phyloP scores from a whole-genome alignment of 2,797 vertebrate genomes.

The Pseudopleuronectes americanus region DNA sequence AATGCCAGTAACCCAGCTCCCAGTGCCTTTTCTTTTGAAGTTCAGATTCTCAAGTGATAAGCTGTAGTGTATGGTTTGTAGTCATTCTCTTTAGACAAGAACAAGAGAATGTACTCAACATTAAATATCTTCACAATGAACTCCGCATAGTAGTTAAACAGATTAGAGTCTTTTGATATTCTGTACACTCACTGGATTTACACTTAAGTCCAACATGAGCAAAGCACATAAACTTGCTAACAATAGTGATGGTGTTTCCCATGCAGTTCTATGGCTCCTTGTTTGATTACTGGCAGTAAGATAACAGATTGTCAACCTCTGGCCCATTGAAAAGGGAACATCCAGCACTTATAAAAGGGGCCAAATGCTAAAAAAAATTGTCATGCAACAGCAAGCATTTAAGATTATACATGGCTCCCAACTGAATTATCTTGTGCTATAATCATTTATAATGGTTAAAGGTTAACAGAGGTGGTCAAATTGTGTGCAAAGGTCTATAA shows the following conservation, averaged over 20 bases:
- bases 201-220: background rate
- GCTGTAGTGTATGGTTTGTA: background rate
- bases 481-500: constrained; percentile 75
- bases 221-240: background rate
- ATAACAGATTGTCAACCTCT: constrained; percentile 31
- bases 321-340: constrained; percentile 20
- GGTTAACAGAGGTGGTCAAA: constrained; percentile 69
- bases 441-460: constrained; percentile 77
- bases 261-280: constrained; percentile 11
- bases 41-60: background rate
- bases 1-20: constrained; percentile 35
- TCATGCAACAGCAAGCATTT: constrained; percentile 25
- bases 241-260: background rate
- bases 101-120: background rate
- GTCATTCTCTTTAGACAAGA: background rate
- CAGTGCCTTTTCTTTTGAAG: constrained; percentile 12
- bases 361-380: constrained; percentile 1
- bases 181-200: background rate
- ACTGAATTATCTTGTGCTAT: constrained; percentile 63
- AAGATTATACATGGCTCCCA: constrained; percentile 46
- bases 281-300: constrained; percentile 22
- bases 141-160: background rate
- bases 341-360: constrained; percentile 28
- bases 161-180: background rate
- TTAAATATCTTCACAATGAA: background rate